phyloP scores from a whole-genome alignment of 2,113 vertebrate species.

The Crotalus horridus region DNA sequence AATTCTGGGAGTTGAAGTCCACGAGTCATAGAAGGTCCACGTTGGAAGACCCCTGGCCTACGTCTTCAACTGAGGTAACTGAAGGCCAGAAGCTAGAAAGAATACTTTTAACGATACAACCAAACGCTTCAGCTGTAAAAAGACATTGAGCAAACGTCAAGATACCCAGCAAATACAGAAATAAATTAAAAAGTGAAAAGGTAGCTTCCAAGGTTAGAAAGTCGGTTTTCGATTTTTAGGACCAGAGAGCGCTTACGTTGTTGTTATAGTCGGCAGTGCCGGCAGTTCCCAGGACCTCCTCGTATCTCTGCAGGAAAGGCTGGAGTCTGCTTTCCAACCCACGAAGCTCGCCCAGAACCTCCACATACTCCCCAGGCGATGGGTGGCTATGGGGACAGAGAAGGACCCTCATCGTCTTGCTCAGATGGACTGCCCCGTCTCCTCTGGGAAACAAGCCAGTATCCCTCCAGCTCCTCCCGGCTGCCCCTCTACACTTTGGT shows the following conservation, averaged over 20 bases:
- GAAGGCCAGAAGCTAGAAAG: neutral
- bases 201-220: neutral
- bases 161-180: neutral
- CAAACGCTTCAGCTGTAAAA: neutral
- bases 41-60: neutral
- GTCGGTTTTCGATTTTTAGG: neutral
- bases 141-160: neutral
- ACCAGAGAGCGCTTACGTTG: constrained; percentile 67
- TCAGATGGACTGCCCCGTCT: neutral
- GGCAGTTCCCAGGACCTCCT: constrained; percentile 81
- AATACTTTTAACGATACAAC: neutral
- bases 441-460: neutral
- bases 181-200: neutral
- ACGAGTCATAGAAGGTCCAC: too few relatives aligned
- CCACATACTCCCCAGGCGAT: constrained; percentile 80
- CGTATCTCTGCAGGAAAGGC: constrained; percentile 85
- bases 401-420: neutral
- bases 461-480: neutral
- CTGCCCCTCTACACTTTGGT: neutral
- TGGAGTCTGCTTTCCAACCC: constrained; percentile 82
- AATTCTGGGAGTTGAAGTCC: too few relatives aligned
- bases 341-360: constrained; percentile 83
- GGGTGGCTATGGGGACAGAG: constrained; percentile 72
- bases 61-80: neutral
- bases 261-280: constrained; percentile 82